Evolutionary conservation across 2,797 vertebrate species (phyloP).

Genomic region (Syndactyla subalaris): DNA sequence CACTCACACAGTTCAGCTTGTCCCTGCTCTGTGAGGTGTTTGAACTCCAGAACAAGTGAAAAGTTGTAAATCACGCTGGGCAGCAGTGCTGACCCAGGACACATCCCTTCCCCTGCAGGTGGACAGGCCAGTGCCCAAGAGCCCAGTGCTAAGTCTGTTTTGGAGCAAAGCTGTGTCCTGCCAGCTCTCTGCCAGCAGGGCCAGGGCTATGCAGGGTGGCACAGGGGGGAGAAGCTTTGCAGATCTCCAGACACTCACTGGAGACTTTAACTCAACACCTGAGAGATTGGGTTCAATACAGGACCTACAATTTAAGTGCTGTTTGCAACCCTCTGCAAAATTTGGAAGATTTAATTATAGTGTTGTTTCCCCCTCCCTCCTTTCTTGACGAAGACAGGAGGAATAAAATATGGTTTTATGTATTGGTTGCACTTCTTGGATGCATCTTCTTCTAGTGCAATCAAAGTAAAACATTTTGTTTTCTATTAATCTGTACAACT

Average conservation of each 20-base stretch:
- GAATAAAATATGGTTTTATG: background rate
- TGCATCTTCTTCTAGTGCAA: background rate
- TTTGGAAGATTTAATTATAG: background rate
- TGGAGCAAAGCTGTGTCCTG: background rate
- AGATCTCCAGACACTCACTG: background rate
- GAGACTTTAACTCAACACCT: background rate
- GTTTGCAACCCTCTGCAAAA: background rate
- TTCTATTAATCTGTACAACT: background rate
- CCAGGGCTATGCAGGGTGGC: background rate
- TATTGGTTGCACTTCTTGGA: background rate
- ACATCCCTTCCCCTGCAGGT: fast-evolving
- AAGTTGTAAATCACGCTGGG: background rate
- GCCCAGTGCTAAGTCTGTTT: background rate
- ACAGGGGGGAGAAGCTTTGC: background rate
- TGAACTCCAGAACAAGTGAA: background rate
- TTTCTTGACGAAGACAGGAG: background rate
- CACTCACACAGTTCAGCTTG: background rate
- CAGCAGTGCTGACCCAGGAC: background rate
- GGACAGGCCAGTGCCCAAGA: background rate
- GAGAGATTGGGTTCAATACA: background rate
- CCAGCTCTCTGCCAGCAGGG: background rate
- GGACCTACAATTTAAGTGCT: background rate
- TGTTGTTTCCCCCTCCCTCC: background rate
- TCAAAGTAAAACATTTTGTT: background rate
- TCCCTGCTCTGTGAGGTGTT: background rate